Evolutionary conservation across 2,797 vertebrate genomes (phyloP).

Genomic region (Chlorospingus flavigularis): DNA sequence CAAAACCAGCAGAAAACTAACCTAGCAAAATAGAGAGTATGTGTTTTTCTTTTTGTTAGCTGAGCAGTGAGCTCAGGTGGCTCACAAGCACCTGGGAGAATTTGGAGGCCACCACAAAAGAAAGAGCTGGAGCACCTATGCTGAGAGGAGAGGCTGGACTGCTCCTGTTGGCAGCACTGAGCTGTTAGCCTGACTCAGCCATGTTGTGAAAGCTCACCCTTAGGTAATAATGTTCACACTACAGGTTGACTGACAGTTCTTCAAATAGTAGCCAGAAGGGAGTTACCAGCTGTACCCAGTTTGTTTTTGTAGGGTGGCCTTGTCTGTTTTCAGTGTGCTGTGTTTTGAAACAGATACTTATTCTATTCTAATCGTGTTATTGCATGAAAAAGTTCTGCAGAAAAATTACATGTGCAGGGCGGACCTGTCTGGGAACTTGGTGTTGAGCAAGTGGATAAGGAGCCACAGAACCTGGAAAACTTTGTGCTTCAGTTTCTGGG

Average conservation of each 20-base stretch:
- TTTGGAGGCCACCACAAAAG: not conserved
- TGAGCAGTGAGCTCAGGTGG: not conserved
- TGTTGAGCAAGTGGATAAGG: not conserved
- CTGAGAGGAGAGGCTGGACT: not conserved
- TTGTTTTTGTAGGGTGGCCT: conserved; percentile 37
- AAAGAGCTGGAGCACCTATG: not conserved
- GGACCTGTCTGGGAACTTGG: not conserved
- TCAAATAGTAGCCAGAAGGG: conserved; percentile 49
- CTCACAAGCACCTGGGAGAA: not conserved
- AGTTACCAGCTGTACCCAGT: not conserved
- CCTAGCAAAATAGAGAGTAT: not conserved
- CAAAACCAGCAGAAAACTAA: not conserved
- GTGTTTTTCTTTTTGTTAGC: not conserved
- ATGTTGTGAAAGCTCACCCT: conserved; percentile 39
- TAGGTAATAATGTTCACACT: conserved; percentile 29
- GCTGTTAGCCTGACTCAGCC: conserved; percentile 21
- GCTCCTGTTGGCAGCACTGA: not conserved
- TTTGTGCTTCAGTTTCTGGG: not conserved
- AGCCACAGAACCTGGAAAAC: not conserved
- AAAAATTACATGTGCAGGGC: not conserved
- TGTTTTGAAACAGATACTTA: conserved; percentile 35
- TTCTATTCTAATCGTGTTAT: not conserved
- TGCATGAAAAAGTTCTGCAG: conserved; percentile 8
- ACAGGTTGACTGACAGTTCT: conserved; percentile 2
- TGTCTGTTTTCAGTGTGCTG: not conserved